Base-by-base conservation (phyloP, 1,140 invertebrate species). In the Heterodera schachtii region DNA sequence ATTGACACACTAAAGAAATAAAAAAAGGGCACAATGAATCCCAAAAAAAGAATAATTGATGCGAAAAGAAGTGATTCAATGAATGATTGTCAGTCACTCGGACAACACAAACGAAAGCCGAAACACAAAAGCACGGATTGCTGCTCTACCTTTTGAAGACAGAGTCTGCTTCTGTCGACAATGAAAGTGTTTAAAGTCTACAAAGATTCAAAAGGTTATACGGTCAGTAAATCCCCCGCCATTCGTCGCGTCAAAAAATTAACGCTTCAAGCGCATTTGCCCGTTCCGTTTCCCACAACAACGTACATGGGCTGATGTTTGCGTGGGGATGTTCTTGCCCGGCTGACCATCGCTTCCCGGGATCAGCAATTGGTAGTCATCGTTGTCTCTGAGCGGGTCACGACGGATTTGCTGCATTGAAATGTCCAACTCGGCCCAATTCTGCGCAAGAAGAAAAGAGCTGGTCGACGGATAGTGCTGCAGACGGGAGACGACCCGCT, bases 361-460 rank as follows among this genome's bases (percentile, higher is more conserved):
- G 7, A 79, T 83, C 6, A 90, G 75, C 41, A 89, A 46, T 75
- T 90, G 89, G 78, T 89, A 89, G 74, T 89, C 88, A 73, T 89
- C 88, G 78, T 89, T 89, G 64, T 90, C 89, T 16, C 78, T 52
- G 60, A 90, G 70, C 3, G 87, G 74, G 71, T 89, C 88, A 69
- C 80, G 78, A n/a, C 79, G 77, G 70, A 84, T 81, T 31, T 81
- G 73, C 41, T 86, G 80, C 19, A 89, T 67, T 16, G 85, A 84
- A 43, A 87, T 82, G 79, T 87, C 86, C 81, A 87, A 74, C 21
- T 89, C 86, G 16, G 85, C 84, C 57, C 85, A 73, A 70, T 85
- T 88, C 74, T 86, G 69, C 41, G 9, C 69, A 8, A 71, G 86
- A 67, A 88, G 79, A 71, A 86, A 86, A 57, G 85, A 81, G 41